phyloP scores from a whole-genome alignment of 2,888 invertebrate species.

The Deilephila porcellus region DNA sequence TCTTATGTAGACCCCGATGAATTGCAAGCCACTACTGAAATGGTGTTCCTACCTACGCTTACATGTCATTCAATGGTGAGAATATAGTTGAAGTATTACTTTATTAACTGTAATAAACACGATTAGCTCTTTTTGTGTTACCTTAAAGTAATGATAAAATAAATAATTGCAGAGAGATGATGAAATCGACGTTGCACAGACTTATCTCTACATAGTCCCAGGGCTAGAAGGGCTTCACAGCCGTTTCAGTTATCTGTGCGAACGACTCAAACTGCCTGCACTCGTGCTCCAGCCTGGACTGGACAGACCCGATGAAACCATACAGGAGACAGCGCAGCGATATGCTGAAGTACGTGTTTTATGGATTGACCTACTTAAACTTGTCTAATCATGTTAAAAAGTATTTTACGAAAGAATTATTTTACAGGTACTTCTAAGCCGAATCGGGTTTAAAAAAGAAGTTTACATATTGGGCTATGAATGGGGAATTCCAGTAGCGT shows the following conservation, averaged over 20 bases:
- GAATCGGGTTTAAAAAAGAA: slow-evolving; percentile 43
- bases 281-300: slow-evolving; percentile 58
- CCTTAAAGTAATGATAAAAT: not conserved
- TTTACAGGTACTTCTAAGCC: slow-evolving; percentile 52
- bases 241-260: slow-evolving; percentile 53
- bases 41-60: slow-evolving; percentile 37
- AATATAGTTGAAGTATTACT: not conserved
- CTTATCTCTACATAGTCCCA: slow-evolving; percentile 58
- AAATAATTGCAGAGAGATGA: slow-evolving; percentile 29
- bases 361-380: not conserved
- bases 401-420: not conserved
- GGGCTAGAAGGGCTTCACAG: slow-evolving; percentile 59
- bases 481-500: slow-evolving; percentile 56
- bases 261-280: slow-evolving; percentile 58
- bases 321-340: slow-evolving; percentile 51
- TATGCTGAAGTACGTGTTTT: slow-evolving; percentile 45
- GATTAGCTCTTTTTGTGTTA: too few relatives aligned
- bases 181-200: slow-evolving; percentile 49
- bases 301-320: slow-evolving; percentile 47
- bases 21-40: slow-evolving; percentile 49
- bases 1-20: slow-evolving; percentile 55
- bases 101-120: too few relatives aligned
- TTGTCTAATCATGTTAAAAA: too few relatives aligned
- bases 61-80: not conserved
- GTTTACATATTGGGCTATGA: slow-evolving; percentile 66